Evolutionary conservation across 2,888 invertebrate species (phyloP), one percentile per base, ranked within the genome.

Genomic region (Thysanoteuthis rhombus): DNA sequence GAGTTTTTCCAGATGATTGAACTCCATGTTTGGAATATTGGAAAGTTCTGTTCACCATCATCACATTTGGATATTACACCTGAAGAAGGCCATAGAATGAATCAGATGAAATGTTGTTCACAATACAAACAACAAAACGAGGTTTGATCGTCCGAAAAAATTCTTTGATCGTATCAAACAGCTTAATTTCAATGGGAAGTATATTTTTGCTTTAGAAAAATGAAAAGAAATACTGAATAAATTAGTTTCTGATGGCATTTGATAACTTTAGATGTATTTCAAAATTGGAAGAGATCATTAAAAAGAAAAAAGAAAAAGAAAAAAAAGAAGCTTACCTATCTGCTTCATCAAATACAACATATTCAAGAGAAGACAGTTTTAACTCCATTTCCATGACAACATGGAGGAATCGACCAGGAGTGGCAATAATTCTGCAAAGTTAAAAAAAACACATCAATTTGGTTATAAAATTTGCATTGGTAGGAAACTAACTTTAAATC

Each of bases 331-430:
- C 94, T 94, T 94, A 97, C 97, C 98, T 97, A 96, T 99, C 99
- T 22, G 99, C 99, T 97, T 99, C 99, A 97, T 99, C 99, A 97
- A 99, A 99, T 0, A 99, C 99, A 58, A 99, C 98, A 96, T 99
- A 98, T 97, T 99, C 98, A 93, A 99, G 98, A 93, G 98, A 98
- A 95, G 98, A 98, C 92, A 99, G 97, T 96, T 99, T 99, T 94
- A 99, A 97, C 95, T 98, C 98, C 99, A 99, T 99, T 97, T 99
- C 99, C 93, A 99, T 98, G 95, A 99, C 98, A 94, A 99, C 98
- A 97, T 99, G 99, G 93, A 99, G 97, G 97, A 99, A 99, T 94
- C 99, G 98, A 75, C 99, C 99, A 0, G 99, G 99, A 0, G 99
- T 99, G 0, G 99, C 99, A 16, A 99, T 99, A 94, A 99, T 98